phyloP scores from a whole-genome alignment of 2,888 invertebrate genomes.

The Augiades crinisus region DNA sequence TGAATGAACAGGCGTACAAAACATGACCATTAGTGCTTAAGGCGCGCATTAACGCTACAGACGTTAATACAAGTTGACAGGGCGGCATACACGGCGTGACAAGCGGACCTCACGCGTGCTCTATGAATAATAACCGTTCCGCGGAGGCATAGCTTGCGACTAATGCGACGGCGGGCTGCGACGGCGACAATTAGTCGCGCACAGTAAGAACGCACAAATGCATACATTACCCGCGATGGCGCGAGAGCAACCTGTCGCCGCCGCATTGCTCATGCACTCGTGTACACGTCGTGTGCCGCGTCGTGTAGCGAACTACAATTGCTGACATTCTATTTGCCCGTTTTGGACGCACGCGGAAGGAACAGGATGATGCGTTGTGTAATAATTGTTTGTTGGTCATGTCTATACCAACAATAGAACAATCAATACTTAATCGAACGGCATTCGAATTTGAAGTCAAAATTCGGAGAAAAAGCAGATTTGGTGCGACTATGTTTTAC shows the following conservation, averaged over 20 bases:
- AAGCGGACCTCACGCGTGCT: constrained; percentile 15
- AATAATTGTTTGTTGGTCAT: background rate
- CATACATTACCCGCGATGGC: background rate
- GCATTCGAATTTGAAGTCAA: too few species aligned
- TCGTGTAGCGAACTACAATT: background rate
- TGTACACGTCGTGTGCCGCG: too few species aligned
- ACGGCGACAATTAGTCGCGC: constrained; percentile 10
- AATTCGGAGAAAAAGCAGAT: too few species aligned
- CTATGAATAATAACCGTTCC: constrained; percentile 12
- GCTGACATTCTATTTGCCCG: background rate
- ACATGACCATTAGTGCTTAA: background rate
- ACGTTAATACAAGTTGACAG: background rate
- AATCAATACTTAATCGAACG: too few species aligned
- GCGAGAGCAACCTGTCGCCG: background rate
- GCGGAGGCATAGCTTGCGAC: constrained; percentile 10
- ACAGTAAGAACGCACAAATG: background rate
- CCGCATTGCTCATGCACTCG: background rate
- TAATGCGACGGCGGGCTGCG: constrained; percentile 5
- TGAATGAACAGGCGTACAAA: background rate
- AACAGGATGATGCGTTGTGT: background rate
- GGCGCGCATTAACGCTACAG: background rate
- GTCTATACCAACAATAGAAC: too few species aligned
- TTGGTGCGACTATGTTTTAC: too few species aligned
- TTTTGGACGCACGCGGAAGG: background rate
- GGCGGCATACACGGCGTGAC: background rate